Evolutionary conservation across 1,140 invertebrate genomes (phyloP).

Genomic region (Pemphigus obesinymphae): DNA sequence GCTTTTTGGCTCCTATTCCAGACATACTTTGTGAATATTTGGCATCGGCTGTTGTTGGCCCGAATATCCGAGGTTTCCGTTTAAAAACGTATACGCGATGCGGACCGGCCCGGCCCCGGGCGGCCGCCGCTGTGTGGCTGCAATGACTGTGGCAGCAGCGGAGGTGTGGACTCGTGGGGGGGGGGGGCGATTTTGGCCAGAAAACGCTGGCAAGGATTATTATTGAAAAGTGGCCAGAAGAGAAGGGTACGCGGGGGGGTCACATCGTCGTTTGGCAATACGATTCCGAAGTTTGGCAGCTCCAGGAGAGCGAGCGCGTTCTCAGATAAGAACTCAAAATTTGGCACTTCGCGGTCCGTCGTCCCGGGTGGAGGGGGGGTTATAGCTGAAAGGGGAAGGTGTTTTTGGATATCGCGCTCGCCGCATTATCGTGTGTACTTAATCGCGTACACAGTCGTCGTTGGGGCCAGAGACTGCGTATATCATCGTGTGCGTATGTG

Average conservation of each 20-base stretch:
- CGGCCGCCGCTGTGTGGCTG: not conserved
- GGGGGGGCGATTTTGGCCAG: constrained; percentile 9
- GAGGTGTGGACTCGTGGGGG: not conserved
- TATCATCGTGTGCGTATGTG: not conserved
- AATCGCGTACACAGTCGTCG: not conserved
- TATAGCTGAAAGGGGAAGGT: not conserved
- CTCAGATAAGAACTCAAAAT: constrained; percentile 37
- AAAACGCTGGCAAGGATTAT: constrained; percentile 40
- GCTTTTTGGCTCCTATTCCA: constrained; percentile 35
- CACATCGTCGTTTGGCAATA: constrained; percentile 37
- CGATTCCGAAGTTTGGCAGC: constrained; percentile 35
- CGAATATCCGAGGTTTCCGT: constrained; percentile 40
- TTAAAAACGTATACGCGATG: constrained; percentile 28
- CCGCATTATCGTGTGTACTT: not conserved
- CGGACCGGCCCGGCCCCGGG: not conserved
- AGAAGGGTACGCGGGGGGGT: not conserved
- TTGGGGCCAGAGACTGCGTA: not conserved
- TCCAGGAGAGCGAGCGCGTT: not conserved
- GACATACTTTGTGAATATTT: constrained; percentile 41
- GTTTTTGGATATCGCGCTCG: not conserved
- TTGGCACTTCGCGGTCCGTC: constrained; percentile 13
- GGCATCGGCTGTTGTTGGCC: constrained; percentile 38
- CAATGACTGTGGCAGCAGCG: too few relatives aligned
- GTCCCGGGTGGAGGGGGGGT: not conserved
- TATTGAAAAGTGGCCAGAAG: constrained; percentile 40